Conservation (phyloP, 2,113 vertebrate genomes). For the Egretta garzetta region DNA sequence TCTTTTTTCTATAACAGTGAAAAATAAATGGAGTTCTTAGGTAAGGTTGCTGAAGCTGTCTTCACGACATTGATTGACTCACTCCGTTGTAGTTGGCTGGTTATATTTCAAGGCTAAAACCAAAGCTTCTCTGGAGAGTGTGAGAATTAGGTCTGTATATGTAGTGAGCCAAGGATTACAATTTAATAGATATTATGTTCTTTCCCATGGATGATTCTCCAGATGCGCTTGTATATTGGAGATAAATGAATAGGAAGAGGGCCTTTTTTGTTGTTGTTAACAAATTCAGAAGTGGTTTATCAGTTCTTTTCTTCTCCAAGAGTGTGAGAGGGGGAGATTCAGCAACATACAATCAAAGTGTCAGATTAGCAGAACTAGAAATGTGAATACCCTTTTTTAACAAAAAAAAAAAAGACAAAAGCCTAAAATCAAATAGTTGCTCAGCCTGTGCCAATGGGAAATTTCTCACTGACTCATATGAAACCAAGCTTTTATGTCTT, state of each 20-base stretch:
- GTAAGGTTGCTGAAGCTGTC: slow-evolving; percentile 2
- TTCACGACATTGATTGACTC: slow-evolving; percentile 42
- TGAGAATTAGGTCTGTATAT: not conserved
- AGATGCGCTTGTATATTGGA: not conserved
- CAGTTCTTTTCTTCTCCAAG: not conserved
- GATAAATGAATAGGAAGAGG: not conserved
- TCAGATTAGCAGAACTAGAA: not conserved
- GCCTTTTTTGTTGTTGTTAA: not conserved
- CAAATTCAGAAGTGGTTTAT: slow-evolving; percentile 1
- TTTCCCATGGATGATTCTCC: not conserved
- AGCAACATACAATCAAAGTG: not conserved
- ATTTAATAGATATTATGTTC: not conserved
- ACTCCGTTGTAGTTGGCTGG: not conserved
- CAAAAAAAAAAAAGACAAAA: not conserved
- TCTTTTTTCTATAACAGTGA: not conserved
- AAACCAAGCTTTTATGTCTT: not conserved
- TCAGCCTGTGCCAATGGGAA: not conserved
- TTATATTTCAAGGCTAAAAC: slow-evolving; percentile 25
- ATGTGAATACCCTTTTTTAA: not conserved
- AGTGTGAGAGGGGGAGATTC: not conserved
- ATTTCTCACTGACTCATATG: not conserved
- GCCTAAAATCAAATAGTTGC: not conserved
- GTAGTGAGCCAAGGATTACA: slow-evolving; percentile 8
- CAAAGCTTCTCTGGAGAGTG: not conserved
- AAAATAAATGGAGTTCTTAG: not conserved